Base-by-base conservation (phyloP, 2,888 invertebrate genomes). In the Lithophane semibrunnea region DNA sequence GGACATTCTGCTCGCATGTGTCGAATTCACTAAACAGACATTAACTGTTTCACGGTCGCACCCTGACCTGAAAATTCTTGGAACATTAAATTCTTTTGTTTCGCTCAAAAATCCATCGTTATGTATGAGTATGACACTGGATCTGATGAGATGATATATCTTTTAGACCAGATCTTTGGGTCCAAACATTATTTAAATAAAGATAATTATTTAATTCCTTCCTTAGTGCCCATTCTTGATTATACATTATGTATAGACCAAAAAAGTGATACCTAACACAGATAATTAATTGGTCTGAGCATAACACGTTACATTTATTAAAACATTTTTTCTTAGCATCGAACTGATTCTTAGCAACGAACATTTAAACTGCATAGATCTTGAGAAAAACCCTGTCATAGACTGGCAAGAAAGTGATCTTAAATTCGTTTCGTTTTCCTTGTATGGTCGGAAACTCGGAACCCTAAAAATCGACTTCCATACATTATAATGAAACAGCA, bases 1-100 rank as follows among this genome's bases (percentile, higher is more conserved):
- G 95, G 94, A 93, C 95, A 95, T 96, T 96, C 96, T 95, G 96
- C 93, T 96, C 94, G 93, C 96, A 96, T 96, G 94, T 96, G 96
- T 96, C 95, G 96, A 96, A 96, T 96, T 95, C 94, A 96, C 95
- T 95, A 95, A 96, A 95, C 95, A 95, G 94, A 92, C 94, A 94
- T 94, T 94, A 95, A 95, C 94, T 95, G 95, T 96, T 96, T 96
- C 96, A 96, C 92, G 96, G 96, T 95, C 96, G 94, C 94, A 92
- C 93, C 94, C 93, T 96, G 96, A 96, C 96, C 96, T 95, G 94
- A 92, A 92, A 94, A 83, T 95, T 94, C 93, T 92, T 83, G 87
- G 92, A 95, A 94, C 90, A 88, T 88, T 88, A 88, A 73, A 75
- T 58, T 47, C 44, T 56, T 74, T 77, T 56, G 37, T 77, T 73